These are phyloP conservation scores for Myotis lucifugus DNA, from an alignment of 2,113 vertebrate genomes.

Conservation along the genomic window DNA sequence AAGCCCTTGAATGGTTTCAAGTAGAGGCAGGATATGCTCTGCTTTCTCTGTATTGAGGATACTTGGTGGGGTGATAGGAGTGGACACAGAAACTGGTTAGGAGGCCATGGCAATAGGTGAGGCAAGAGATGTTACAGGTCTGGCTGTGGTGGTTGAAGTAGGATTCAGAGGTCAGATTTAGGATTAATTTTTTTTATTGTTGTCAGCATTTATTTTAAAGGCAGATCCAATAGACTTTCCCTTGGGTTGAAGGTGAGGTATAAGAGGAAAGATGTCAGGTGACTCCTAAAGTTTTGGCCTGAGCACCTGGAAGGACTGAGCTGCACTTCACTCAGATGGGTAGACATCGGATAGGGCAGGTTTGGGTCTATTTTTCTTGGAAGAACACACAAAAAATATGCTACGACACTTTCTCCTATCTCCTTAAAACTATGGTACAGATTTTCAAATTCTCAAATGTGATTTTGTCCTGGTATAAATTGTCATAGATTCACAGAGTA, in stretches of 20 bases:
- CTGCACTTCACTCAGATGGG: background rate
- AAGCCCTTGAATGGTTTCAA: background rate
- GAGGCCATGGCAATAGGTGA: background rate
- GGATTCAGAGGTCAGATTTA: background rate
- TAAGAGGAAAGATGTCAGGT: background rate
- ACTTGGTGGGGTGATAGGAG: background rate
- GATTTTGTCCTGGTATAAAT: background rate
- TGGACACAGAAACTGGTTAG: background rate
- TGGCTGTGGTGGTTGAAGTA: background rate
- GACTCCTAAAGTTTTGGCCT: background rate
- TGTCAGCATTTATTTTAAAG: background rate
- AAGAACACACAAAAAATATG: background rate
- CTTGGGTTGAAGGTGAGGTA: background rate
- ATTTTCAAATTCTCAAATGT: background rate
- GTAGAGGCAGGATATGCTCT: fast-evolving
- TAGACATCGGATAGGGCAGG: background rate
- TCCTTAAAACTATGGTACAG: background rate
- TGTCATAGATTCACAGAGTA: background rate
- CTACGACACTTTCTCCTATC: background rate
- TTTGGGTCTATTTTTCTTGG: background rate
- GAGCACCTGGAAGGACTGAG: background rate
- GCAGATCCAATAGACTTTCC: background rate
- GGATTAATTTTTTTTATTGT: background rate
- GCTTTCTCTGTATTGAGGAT: background rate
- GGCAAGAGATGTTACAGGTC: background rate